Percentiles rank a stretch among this genome's conserved stretches.
Conservation (phyloP, 2,113 vertebrate genomes). For the Psephotus haematonotus region DNA sequence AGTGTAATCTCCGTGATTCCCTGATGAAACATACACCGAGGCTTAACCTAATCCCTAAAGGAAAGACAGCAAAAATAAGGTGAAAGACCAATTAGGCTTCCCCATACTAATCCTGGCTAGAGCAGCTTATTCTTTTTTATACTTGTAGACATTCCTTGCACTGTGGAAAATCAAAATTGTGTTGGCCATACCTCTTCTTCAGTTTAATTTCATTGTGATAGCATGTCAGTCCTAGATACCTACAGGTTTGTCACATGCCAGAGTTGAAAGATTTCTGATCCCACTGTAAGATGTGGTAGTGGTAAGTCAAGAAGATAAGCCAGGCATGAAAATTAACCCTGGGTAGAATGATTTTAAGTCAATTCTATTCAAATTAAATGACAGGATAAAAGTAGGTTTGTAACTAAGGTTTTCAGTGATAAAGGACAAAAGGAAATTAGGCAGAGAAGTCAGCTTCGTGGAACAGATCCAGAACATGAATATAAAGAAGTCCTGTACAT, state of each 20-base stretch:
- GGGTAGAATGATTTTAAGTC: background rate
- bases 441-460: background rate
- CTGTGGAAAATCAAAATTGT: background rate
- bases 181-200: background rate
- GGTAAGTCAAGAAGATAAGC: background rate
- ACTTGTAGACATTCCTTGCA: background rate
- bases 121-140: slow-evolving; percentile 36
- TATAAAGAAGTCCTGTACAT: background rate
- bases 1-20: slow-evolving; percentile 63
- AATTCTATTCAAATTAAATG: background rate
- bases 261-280: slow-evolving; percentile 17
- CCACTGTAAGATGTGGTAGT: background rate
- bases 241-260: background rate
- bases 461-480: background rate
- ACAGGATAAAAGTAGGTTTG: background rate
- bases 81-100: slow-evolving; percentile 74
- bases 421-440: background rate
- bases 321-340: slow-evolving; percentile 11
- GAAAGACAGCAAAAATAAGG: slow-evolving; percentile 73
- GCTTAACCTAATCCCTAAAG: slow-evolving; percentile 76
- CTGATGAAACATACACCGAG: slow-evolving; percentile 70
- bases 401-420: background rate
- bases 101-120: slow-evolving; percentile 56
- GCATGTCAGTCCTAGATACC: background rate
- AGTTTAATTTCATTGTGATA: background rate